Evolutionary conservation across 2,113 vertebrate species (phyloP).

Genomic region (Lophochroa leadbeateri): DNA sequence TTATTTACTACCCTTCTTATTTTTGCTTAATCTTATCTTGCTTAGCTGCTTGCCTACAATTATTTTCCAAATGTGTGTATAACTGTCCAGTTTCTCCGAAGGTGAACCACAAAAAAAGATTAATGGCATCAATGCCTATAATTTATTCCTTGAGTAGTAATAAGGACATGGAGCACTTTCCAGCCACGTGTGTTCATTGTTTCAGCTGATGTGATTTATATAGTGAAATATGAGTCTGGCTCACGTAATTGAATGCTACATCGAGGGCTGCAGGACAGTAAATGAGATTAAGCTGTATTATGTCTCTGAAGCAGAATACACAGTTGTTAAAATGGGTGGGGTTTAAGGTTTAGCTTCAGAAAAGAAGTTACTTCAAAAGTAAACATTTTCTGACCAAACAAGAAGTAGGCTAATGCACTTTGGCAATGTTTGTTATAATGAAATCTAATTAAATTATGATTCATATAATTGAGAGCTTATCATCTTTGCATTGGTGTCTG

Average conservation of each 20-base stretch:
- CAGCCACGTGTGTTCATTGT: slow-evolving; percentile 39
- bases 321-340: neutral
- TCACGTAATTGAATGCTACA: slow-evolving; percentile 25
- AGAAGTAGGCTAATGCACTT: neutral
- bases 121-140: slow-evolving; percentile 20
- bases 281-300: slow-evolving; percentile 45
- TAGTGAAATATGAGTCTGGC: slow-evolving; percentile 51
- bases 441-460: slow-evolving; percentile 22
- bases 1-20: neutral
- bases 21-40: neutral
- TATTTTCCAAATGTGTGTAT: neutral
- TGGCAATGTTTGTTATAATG: neutral
- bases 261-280: slow-evolving; percentile 31
- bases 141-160: slow-evolving; percentile 44
- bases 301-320: neutral
- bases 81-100: slow-evolving; percentile 12
- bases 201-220: slow-evolving; percentile 54
- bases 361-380: neutral
- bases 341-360: neutral
- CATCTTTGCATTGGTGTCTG: neutral
- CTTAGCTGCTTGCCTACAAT: neutral
- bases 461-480: slow-evolving; percentile 1
- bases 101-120: slow-evolving; percentile 1
- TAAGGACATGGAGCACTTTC: slow-evolving; percentile 54
- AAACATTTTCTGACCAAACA: neutral